Evolutionary conservation across 2,113 vertebrate species (phyloP).

Genomic region (Antigone vipio): DNA sequence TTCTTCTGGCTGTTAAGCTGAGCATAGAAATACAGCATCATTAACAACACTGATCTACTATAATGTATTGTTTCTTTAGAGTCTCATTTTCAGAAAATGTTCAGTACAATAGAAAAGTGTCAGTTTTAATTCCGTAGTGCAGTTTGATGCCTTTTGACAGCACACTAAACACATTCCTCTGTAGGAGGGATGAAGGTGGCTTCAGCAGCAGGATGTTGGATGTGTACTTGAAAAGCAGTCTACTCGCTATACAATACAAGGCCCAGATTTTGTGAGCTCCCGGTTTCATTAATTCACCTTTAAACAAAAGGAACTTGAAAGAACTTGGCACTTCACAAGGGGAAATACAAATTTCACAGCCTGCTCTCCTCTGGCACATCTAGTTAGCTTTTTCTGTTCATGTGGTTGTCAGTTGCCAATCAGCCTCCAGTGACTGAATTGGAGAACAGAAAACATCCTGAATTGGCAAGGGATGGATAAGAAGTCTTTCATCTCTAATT

Average conservation of each 20-base stretch:
- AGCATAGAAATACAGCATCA: accelerated
- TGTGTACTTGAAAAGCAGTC: neutral
- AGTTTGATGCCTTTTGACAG: neutral
- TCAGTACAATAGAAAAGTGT: neutral
- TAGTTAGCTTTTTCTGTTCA: slow-evolving; percentile 21
- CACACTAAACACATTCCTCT: neutral
- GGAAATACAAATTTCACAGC: slow-evolving; percentile 11
- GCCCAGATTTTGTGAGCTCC: neutral
- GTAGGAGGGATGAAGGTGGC: neutral
- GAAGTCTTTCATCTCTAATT: slow-evolving; percentile 49
- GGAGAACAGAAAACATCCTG: slow-evolving; percentile 33
- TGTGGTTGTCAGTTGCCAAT: slow-evolving; percentile 46
- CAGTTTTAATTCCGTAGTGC: neutral
- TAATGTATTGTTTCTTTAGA: neutral
- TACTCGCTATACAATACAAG: neutral
- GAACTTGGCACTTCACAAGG: neutral
- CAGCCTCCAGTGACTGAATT: slow-evolving; percentile 24
- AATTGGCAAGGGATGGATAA: slow-evolving; percentile 47
- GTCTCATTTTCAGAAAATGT: neutral
- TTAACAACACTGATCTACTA: neutral
- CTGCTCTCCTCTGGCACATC: slow-evolving; percentile 33
- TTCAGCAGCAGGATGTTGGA: neutral
- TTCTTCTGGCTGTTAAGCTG: neutral
- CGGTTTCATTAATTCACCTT: slow-evolving; percentile 1
- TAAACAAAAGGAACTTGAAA: neutral